Evolutionary conservation across 2,888 invertebrate genomes (phyloP), one percentile per base, ranked within the genome.

Genomic region (Candidula unifasciata): DNA sequence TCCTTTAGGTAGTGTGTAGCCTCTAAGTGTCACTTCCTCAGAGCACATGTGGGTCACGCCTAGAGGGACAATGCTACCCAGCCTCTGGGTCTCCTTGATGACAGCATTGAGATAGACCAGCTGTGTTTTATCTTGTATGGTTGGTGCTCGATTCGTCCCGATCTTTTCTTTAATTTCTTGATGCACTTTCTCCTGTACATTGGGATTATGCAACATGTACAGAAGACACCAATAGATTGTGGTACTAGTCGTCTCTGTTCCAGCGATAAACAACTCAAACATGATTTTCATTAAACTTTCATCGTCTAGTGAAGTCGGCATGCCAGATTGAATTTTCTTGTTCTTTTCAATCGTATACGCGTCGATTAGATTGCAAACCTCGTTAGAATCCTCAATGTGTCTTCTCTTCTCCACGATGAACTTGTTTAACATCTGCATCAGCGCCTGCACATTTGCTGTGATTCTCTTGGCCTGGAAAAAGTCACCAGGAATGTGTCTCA

Each of bases 31-130:
- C 27, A 27, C 27, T 10, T 66, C 66, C 66, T 66, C 27, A n/a
- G 66, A 66, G 27, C 66, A 66, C 66, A 66, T 66, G 27, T 66
- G 66, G 24, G 27, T 66, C 66, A 66, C 66, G 27, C n/a, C 24
- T 10, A 27, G 10, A 13, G 66, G 66, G 27, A 66, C 66, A 66
- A 66, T 66, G 27, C 66, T 66, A 27, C 27, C 66, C n/a, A 66
- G 66, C 0, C 66, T 24, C 27, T 66, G 66, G 27, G 66, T 66
- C 27, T 66, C 66, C n/a, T 8, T 66, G n/a, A 66, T 66, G 27
- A 66, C 66, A 66, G 66, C 66, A 10, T 66, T 66, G 10, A 66
- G 27, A 66, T 66, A 66, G 66, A 10, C 10, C 66, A 66, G 27
- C 66, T 66, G 66, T 8, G 66, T 27, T 27, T 66, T 66, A 27